Percentiles rank a stretch among this genome's conserved stretches.
phyloP scores from a whole-genome alignment of 2,888 invertebrate species.

The Dicyrtomina minuta region DNA sequence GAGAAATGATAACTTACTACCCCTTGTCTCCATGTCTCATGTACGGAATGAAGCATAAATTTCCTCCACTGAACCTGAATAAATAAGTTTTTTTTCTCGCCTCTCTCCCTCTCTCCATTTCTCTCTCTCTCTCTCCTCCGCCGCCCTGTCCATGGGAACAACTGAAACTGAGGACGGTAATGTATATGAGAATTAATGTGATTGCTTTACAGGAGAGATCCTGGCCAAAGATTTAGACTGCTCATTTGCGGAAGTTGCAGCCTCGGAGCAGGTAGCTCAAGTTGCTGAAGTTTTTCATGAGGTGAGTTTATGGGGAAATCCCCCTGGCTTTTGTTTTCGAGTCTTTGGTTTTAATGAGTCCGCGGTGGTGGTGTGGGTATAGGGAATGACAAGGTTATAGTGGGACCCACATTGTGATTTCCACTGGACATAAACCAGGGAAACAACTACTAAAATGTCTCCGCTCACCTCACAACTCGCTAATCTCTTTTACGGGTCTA shows the following conservation, averaged over 20 bases:
- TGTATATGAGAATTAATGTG: conserved; percentile 21
- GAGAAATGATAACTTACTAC: too few species aligned
- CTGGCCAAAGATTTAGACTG: conserved; percentile 86
- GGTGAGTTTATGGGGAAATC: conserved; percentile 57
- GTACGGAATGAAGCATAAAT: too few species aligned
- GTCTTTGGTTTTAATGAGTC: conserved; percentile 16
- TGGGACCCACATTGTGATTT: conserved; percentile 3
- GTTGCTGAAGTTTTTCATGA: conserved; percentile 83
- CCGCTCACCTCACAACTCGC: background rate
- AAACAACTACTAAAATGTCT: conserved; percentile 10
- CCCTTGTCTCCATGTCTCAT: too few species aligned
- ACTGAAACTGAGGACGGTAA: background rate
- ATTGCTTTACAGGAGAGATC: conserved; percentile 63
- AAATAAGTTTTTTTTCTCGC: too few species aligned
- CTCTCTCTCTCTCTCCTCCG: background rate
- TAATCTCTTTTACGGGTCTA: conserved; percentile 18
- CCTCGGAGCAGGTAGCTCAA: conserved; percentile 79
- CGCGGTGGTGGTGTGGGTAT: background rate
- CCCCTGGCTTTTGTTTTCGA: background rate
- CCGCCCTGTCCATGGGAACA: background rate
- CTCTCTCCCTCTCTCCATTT: too few species aligned
- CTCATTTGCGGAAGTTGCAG: conserved; percentile 82
- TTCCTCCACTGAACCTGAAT: too few species aligned
- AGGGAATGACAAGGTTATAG: background rate
- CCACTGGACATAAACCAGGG: conserved; percentile 8